Conservation (phyloP, 2,113 vertebrate species). For the Candoia aspera region DNA sequence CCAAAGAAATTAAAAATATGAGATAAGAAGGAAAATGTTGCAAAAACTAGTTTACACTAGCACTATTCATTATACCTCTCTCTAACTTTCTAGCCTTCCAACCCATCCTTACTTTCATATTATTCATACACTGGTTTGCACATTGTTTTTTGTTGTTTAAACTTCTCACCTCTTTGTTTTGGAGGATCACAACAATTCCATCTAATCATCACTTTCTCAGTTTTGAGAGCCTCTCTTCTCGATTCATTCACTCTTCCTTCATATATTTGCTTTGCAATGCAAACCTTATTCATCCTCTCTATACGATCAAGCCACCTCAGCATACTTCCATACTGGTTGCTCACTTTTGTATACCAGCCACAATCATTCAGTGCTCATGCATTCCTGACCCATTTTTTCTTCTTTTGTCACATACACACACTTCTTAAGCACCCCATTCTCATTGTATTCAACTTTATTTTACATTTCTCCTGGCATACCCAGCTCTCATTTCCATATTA, state of each 20-base stretch:
- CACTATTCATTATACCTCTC: background rate
- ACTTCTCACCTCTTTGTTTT: background rate
- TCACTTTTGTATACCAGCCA: background rate
- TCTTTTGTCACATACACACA: background rate
- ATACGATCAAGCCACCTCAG: background rate
- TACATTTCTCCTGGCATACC: background rate
- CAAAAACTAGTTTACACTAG: background rate
- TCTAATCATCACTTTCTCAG: background rate
- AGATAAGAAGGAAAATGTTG: background rate
- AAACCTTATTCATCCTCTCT: background rate
- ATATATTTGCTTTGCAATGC: background rate
- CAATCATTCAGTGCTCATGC: background rate
- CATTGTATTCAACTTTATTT: background rate
- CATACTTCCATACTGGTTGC: background rate
- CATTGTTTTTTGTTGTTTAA: background rate
- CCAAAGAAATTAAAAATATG: background rate
- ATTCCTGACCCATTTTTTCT: background rate
- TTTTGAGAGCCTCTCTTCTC: background rate
- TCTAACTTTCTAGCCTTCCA: background rate
- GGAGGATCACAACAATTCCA: background rate
- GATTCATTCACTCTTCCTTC: background rate
- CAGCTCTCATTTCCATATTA: background rate
- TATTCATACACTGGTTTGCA: background rate
- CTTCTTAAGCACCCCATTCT: background rate
- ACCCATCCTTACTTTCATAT: background rate